These are phyloP conservation scores for Physocephala rufipes DNA, from an alignment of 2,888 invertebrate genomes.

Conservation along the genomic window DNA sequence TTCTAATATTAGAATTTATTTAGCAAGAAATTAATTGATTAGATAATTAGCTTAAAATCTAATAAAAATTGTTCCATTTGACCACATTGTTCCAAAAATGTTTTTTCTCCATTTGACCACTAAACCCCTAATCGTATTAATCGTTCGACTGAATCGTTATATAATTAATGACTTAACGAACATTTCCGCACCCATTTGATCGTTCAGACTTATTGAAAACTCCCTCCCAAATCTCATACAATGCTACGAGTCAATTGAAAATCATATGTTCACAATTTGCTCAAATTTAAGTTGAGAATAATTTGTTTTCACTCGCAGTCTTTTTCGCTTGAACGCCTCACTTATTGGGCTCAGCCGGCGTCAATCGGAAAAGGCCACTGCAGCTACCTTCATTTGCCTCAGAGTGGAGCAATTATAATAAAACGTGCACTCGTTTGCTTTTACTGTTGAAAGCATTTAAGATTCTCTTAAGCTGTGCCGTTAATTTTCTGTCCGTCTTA, in stretches of 20 bases:
- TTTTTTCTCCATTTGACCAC: neutral
- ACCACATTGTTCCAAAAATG: neutral
- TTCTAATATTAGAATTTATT: neutral
- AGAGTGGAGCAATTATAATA: neutral
- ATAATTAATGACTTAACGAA: neutral
- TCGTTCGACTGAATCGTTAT: conserved; percentile 13
- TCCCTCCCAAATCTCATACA: neutral
- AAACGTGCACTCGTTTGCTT: neutral
- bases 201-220: too few relatives aligned
- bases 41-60: too few relatives aligned
- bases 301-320: conserved; percentile 23
- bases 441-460: neutral
- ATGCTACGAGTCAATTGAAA: neutral
- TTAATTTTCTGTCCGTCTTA: neutral
- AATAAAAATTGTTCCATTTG: too few relatives aligned
- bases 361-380: neutral
- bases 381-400: neutral
- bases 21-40: neutral
- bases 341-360: neutral
- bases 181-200: neutral
- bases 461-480: neutral
- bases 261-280: conserved; percentile 9
- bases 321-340: conserved; percentile 16
- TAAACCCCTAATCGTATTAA: neutral
- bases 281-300: conserved; percentile 14